phyloP scores from a whole-genome alignment of 2,113 vertebrate species.

The Podarcis muralis region DNA sequence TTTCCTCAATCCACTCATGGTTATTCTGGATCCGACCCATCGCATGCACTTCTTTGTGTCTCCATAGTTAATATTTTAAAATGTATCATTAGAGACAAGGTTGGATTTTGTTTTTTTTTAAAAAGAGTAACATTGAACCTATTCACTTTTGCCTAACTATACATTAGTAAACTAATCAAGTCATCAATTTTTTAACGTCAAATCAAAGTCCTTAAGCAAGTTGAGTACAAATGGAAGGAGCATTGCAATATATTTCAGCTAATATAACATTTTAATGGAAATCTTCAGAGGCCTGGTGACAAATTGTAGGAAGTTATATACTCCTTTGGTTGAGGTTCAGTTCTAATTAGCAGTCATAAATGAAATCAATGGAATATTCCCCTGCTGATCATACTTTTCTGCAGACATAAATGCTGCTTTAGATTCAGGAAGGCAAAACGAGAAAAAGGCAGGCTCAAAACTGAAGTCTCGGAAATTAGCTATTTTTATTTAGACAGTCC shows the following conservation, averaged over 20 bases:
- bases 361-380: constrained; percentile 46
- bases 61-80: constrained; percentile 42
- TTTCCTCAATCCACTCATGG: background rate
- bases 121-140: background rate
- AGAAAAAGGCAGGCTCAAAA: background rate
- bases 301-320: constrained; percentile 32
- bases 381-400: constrained; percentile 18
- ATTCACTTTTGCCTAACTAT: background rate
- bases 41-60: background rate
- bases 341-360: constrained; percentile 51
- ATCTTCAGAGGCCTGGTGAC: constrained; percentile 32
- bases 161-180: constrained; percentile 35
- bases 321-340: constrained; percentile 19
- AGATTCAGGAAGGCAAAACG: background rate
- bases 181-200: constrained; percentile 21
- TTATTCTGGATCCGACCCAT: background rate
- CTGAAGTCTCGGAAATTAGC: background rate
- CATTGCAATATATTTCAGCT: constrained; percentile 29
- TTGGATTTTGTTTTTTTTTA: background rate
- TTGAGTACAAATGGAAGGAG: constrained; percentile 31
- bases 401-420: constrained; percentile 26
- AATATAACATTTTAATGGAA: constrained; percentile 29
- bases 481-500: background rate
- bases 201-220: constrained; percentile 51
- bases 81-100: constrained; percentile 45